Base-by-base conservation (phyloP, 2,113 vertebrate species). In the Marcusenius ussheri region DNA sequence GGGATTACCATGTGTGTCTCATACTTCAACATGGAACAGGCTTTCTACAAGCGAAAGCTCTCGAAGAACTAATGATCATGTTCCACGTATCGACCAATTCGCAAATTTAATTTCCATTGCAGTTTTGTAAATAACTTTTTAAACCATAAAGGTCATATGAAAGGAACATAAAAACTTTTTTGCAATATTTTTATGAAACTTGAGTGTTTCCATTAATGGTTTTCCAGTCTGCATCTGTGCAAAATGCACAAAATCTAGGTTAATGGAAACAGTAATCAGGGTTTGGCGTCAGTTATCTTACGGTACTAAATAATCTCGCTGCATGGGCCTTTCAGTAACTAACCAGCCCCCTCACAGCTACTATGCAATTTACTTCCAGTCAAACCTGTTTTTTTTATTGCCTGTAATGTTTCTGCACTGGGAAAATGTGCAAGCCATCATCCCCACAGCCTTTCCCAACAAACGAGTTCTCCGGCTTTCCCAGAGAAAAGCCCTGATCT, bases 391-490 rank as follows among this genome's bases (percentile, higher is more conserved):
- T 42, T 45, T 46, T 80, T 77, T 47, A 11, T 24, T 10, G 8
- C 83, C 21, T 39, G n/a, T 51, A 27, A 62, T 45, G 39, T 45
- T 62, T 58, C 42, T 66, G 17, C 56, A 46, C 19, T 88, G 39
- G 87, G 24, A 58, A 45, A 62, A 66, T 3, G 15, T 13, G 39
- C 42, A 56, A 7, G 1, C 11, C 39, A 5, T n/a, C 7, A 21
- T 46, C 27, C 24, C 5, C 35, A 10, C 27, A 47, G 56, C 39
- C 35, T n/a, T 46, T 24, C 10, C 53, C 21, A 10, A 53, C 24
- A 62, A 88, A 88, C 87, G 0, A 24, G 87, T 88, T 88, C 53
- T 58, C 31, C 39, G 3, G 31, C 87, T 88, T 88, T 88, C 35
- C 27, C 31, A 9, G 53, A 8, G 56, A n/a, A 88, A 13, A 3